Evolutionary conservation across 2,888 invertebrate species (phyloP).

Genomic region (Drosophila rubida): DNA sequence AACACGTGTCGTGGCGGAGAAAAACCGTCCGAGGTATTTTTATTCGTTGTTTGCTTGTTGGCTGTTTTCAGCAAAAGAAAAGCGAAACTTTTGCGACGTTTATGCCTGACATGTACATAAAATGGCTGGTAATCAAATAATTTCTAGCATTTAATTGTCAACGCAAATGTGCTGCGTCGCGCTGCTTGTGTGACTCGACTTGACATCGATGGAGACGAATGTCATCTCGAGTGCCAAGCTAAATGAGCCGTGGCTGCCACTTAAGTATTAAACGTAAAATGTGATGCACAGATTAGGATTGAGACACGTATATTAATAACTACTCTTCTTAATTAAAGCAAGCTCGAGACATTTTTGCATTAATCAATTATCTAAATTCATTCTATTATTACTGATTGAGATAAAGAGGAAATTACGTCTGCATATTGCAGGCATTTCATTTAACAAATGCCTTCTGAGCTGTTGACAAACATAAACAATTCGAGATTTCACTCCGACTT

Average conservation of each 20-base stretch:
- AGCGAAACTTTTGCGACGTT: slow-evolving; percentile 68
- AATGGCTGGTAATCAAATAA: slow-evolving; percentile 69
- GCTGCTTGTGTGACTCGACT: slow-evolving; percentile 33
- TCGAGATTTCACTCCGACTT: background rate
- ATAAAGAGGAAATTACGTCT: background rate
- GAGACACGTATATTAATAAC: no score
- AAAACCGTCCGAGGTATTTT: slow-evolving; percentile 50
- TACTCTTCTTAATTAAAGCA: no score
- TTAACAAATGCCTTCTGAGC: no score
- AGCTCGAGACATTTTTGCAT: background rate
- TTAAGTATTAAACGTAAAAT: background rate
- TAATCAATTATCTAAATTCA: background rate
- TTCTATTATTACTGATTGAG: background rate
- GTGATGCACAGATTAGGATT: no score
- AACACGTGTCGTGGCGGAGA: slow-evolving; percentile 51
- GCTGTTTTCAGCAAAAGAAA: slow-evolving; percentile 69
- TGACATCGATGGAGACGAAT: slow-evolving; percentile 34
- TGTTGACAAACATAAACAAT: background rate
- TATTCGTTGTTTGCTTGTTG: slow-evolving; percentile 21
- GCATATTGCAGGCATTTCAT: background rate
- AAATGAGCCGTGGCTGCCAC: slow-evolving; percentile 1
- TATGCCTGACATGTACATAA: slow-evolving; percentile 57
- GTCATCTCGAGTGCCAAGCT: slow-evolving; percentile 43
- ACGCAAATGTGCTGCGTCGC: slow-evolving; percentile 37
- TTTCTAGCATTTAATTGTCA: slow-evolving; percentile 72